phyloP scores from a whole-genome alignment of 2,888 invertebrate genomes.

The Laothoe populi region DNA sequence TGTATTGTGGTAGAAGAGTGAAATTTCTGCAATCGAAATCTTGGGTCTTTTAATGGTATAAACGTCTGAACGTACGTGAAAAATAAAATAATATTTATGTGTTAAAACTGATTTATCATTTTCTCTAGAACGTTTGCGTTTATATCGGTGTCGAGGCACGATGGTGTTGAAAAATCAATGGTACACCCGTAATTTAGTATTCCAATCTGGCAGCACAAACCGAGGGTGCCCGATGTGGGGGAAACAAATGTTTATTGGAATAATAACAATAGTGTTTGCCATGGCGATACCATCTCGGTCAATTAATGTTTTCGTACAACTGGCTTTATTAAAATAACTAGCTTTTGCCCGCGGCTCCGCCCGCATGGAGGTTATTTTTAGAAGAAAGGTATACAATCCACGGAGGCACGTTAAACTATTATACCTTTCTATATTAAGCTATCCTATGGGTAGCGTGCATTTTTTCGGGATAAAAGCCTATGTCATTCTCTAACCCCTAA shows the following conservation, averaged over 20 bases:
- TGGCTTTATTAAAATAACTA: not conserved
- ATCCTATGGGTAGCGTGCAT: no score
- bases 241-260: slow-evolving; percentile 59
- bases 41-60: not conserved
- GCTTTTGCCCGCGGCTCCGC: no score
- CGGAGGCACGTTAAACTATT: no score
- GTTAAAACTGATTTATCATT: not conserved
- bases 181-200: slow-evolving; percentile 55
- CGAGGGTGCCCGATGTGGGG: slow-evolving; percentile 60
- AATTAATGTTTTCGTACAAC: slow-evolving; percentile 23
- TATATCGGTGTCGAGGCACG: not conserved
- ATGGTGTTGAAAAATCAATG: slow-evolving; percentile 54
- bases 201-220: slow-evolving; percentile 47
- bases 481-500: no score
- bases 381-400: no score
- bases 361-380: no score
- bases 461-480: no score
- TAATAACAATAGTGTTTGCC: slow-evolving; percentile 64
- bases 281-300: slow-evolving; percentile 49
- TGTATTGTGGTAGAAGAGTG: not conserved
- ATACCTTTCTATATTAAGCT: no score
- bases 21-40: not conserved
- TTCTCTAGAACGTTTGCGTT: not conserved
- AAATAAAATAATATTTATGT: not conserved
- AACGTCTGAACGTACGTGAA: not conserved